Conservation (phyloP, 2,888 invertebrate genomes). For the Ormyrus pomaceus region DNA sequence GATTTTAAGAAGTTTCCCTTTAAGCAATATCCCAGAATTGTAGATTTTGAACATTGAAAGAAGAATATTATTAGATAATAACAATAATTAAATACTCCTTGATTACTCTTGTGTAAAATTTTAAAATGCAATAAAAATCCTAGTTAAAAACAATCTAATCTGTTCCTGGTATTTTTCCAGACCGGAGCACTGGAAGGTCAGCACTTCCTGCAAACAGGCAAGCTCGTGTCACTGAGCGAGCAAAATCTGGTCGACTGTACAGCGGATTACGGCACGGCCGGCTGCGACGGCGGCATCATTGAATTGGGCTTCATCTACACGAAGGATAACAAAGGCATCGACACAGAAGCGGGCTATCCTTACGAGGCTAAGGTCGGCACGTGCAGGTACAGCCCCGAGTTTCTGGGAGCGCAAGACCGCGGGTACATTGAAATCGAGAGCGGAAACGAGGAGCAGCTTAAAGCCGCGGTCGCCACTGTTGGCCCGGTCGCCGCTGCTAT, state of each 20-base stretch:
- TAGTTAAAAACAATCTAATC: no score
- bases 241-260: conserved; percentile 96
- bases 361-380: conserved; percentile 80
- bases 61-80: no score
- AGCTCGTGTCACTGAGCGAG: conserved; percentile 90
- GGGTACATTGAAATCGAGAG: conserved; percentile 87
- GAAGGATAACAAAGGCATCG: conserved; percentile 89
- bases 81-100: no score
- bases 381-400: conserved; percentile 79
- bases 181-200: conserved; percentile 94
- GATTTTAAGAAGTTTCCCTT: no score
- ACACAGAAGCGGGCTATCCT: conserved; percentile 92
- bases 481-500: conserved; percentile 94
- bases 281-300: conserved; percentile 91
- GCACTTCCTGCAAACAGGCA: conserved; percentile 87
- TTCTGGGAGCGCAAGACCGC: conserved; percentile 86
- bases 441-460: conserved; percentile 85
- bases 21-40: no score
- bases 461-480: conserved; percentile 87
- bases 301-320: conserved; percentile 92
- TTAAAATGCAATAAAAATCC: no score
- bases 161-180: conserved; percentile 73
- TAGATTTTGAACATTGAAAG: no score
- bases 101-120: no score
- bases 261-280: conserved; percentile 88